Conservation (phyloP, 2,888 invertebrate genomes). For the Dolichomitus sp. region DNA sequence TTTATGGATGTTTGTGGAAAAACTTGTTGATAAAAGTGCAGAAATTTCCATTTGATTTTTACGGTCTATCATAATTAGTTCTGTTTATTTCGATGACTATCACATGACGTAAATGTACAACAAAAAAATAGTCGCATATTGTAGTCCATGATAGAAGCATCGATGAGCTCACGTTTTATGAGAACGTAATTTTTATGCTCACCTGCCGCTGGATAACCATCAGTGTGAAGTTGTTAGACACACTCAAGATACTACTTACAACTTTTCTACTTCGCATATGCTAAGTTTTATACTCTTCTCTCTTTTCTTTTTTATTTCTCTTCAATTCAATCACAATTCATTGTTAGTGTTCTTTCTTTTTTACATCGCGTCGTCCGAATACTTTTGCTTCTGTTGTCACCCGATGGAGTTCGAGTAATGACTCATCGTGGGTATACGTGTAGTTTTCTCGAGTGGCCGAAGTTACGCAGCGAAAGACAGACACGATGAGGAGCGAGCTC, state of each 20-base stretch:
- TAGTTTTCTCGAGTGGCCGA: slow-evolving; percentile 38
- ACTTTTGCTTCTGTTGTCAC: slow-evolving; percentile 30
- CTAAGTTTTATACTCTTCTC: background rate
- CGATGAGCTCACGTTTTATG: slow-evolving; percentile 48
- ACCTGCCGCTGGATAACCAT: slow-evolving; percentile 17
- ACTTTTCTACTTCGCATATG: background rate
- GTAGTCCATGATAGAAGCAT: slow-evolving; percentile 16
- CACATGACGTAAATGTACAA: background rate
- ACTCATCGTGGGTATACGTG: slow-evolving; percentile 46
- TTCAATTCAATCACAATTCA: slow-evolving; percentile 20
- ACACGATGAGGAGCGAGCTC: slow-evolving; percentile 22
- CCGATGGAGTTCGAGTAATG: slow-evolving; percentile 36
- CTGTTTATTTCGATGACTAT: background rate
- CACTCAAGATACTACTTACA: background rate
- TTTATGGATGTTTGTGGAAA: too few species aligned
- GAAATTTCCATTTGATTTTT: too few species aligned
- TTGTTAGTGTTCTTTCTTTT: slow-evolving; percentile 17
- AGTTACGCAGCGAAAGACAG: slow-evolving; percentile 31
- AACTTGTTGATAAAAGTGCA: too few species aligned
- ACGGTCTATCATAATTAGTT: background rate
- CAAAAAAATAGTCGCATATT: background rate
- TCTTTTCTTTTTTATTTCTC: background rate
- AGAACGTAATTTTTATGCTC: slow-evolving; percentile 41
- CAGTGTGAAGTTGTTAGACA: slow-evolving; percentile 7
- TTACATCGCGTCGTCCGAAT: background rate